phyloP scores from a whole-genome alignment of 2,797 vertebrate genomes.

The Geotrypetes seraphini region DNA sequence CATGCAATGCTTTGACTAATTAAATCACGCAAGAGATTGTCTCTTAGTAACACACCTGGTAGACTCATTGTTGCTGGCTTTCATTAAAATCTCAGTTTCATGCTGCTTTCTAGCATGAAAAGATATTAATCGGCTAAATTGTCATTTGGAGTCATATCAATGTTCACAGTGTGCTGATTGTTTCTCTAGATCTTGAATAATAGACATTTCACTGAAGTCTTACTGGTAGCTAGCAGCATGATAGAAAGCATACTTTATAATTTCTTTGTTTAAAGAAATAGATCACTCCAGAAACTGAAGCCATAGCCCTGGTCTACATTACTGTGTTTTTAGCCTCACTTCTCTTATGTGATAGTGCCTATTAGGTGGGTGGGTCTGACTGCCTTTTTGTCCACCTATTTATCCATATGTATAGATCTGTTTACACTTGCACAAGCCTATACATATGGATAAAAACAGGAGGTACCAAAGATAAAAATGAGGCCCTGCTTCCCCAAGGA shows the following conservation, averaged over 20 bases:
- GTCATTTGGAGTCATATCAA: conserved; percentile 57
- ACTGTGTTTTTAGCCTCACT: too few species aligned
- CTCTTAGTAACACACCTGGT: conserved; percentile 64
- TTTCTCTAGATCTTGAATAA: conserved; percentile 51
- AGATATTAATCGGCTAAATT: conserved; percentile 58
- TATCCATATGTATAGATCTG: too few species aligned
- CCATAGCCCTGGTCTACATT: too few species aligned
- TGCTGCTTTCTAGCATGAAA: conserved; percentile 34
- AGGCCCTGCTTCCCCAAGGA: too few species aligned
- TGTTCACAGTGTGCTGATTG: conserved; percentile 43
- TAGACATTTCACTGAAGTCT: conserved; percentile 42
- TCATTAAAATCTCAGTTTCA: conserved; percentile 45
- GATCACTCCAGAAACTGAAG: too few species aligned
- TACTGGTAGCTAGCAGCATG: conserved; percentile 24
- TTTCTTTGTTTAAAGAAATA: conserved; percentile 17
- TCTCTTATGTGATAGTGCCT: too few species aligned
- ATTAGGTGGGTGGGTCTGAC: too few species aligned
- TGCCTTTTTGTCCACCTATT: too few species aligned
- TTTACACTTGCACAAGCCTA: too few species aligned
- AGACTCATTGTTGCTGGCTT: conserved; percentile 41
- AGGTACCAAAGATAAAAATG: too few species aligned
- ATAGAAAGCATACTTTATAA: conserved; percentile 30
- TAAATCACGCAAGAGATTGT: conserved; percentile 59
- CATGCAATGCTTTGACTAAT: conserved; percentile 47
- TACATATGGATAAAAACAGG: too few species aligned